These are phyloP conservation scores for Cetonia aurata DNA, from an alignment of 2,888 invertebrate genomes.

Conservation along the genomic window DNA sequence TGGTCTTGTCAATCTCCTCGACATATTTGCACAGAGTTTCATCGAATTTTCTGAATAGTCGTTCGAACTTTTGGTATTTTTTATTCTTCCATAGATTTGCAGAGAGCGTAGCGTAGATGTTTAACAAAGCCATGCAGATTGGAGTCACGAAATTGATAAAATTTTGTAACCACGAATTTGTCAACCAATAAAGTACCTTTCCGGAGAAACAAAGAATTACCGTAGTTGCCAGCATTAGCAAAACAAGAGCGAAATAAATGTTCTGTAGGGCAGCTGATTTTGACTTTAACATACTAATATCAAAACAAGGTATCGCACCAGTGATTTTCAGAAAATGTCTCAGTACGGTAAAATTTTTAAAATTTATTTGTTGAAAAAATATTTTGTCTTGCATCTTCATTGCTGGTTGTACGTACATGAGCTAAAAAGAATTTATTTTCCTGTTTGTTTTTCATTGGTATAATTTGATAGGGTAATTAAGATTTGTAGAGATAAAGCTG, in stretches of 20 bases:
- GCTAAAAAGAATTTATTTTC: neutral
- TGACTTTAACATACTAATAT: neutral
- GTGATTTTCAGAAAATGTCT: neutral
- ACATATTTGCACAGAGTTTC: neutral
- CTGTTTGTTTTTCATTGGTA: too few relatives aligned
- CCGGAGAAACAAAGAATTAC: neutral
- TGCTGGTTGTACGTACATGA: neutral
- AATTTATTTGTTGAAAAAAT: neutral
- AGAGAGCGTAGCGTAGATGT: neutral
- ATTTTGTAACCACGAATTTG: neutral
- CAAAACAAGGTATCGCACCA: conserved; percentile 1
- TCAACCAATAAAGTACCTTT: neutral
- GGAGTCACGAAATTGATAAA: neutral
- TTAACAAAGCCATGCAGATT: neutral
- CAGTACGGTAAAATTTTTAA: neutral
- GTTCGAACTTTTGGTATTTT: neutral
- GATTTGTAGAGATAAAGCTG: too few relatives aligned
- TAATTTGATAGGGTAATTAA: too few relatives aligned
- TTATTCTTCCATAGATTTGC: neutral
- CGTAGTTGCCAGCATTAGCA: neutral
- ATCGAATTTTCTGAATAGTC: neutral
- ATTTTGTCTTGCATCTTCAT: neutral
- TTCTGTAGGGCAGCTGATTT: neutral
- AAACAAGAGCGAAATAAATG: neutral
- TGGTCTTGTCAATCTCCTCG: too few relatives aligned